Base-by-base conservation (phyloP, 2,888 invertebrate species). In the Nebria brevicollis region DNA sequence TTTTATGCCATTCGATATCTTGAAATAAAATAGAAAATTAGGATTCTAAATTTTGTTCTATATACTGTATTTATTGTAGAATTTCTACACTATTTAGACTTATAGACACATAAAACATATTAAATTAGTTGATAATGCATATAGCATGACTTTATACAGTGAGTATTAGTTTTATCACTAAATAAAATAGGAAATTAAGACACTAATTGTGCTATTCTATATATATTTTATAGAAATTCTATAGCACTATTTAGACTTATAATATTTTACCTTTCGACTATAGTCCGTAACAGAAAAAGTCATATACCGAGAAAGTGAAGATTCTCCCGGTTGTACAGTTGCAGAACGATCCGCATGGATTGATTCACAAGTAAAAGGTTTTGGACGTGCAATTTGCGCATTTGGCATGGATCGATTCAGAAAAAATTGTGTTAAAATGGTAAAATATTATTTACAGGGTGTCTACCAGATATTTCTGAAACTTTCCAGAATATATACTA, bases 221-320 rank as follows among this genome's bases (percentile, higher is more conserved):
- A 66, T 13, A 3, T n/a, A 3, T n/a, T 2, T n/a, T 66, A 66
- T 66, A 11, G 5, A 54, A 42, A 20, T 81, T 42, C 5, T 43
- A 66, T 72, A 42, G 66, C 20, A 75, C 25, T 75, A 26, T 26
- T n/a, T 68, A 77, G 64, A 65, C 43, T 76, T 78, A 81, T 34
- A 43, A 75, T 42, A 82, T 64, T 41, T 81, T 79, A 68, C 68
- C 6, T 77, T 79, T 83, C 5, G 83, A 70, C 90, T 89, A 6
- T 89, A 97, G 97, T 95, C 94, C 88, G 94, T 98, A 8, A 94
- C 96, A 66, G 98, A 98, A 88, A 95, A 96, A 85, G 97, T 97
- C 79, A 93, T 95, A 82, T 98, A 98, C 88, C 92, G 90, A 82
- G 93, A 94, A 75, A 92, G 93, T 77, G 93, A 93, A 20, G 93